Evolutionary conservation across 1,140 invertebrate species (phyloP), one percentile per base, ranked within the genome.

Genomic region (Macrotrachela quadricornifera): DNA sequence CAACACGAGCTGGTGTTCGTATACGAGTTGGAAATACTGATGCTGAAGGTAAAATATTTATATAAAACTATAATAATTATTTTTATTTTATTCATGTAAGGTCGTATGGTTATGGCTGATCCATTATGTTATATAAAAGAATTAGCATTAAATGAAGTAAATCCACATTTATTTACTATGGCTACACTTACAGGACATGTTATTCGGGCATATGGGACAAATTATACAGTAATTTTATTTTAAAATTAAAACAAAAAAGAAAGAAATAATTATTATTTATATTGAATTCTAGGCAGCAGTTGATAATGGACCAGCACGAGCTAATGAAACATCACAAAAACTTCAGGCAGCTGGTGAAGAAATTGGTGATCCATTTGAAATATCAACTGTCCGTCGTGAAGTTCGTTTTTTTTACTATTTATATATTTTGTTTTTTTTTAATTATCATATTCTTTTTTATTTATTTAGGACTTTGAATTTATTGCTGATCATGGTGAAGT

Each of bases 131-230:
- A 46, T 21, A 55, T 55, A 37, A 44, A 38, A 16, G 55, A 56
- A 13, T n/a, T 18, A 9, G 41, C 41, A 3, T 40, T 52, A 1
- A 6, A 52, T 4, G 21, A 74, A 49, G 62, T 69, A 0, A 78
- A 81, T 62, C 84, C 87, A 0, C 81, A 91, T 70, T 70, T 96
- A 17, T 84, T 88, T 59, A 95, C 88, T 0, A 79, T 95, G 61
- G 90, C 90, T 13, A 95, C 90, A 1, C 69, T 96, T 45, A 94
- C 88, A 15, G 83, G 83, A 0, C 86, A 91, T 65, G 85, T 84
- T 12, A 71, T 71, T 48, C 65, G 80, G 0, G 77, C 82, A 10
- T 79, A 80, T 46, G 87, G 87, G 15, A 63, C 65, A 13, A 77
- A 78, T 50, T 85, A 86, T 64, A 77, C 80, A n/a, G 83, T 85